Conservation (phyloP, 2,888 invertebrate species). For the Oligia fasciuncula region DNA sequence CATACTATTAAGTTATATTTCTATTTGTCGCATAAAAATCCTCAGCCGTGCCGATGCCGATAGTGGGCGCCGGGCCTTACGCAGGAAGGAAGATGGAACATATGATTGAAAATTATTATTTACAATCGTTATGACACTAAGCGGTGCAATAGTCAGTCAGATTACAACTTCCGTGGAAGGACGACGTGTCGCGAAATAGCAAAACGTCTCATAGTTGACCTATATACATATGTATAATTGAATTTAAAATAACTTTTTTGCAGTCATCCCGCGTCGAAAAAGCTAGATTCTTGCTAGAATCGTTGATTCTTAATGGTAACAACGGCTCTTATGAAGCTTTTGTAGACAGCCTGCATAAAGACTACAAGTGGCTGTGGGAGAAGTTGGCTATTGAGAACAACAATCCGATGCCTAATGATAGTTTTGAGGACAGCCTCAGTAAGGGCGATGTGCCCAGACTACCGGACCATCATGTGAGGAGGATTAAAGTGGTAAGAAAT, state of each 20-base stretch:
- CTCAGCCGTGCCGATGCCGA: too few relatives aligned
- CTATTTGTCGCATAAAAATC: too few relatives aligned
- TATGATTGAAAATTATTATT: not conserved
- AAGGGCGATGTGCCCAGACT: conserved; percentile 90
- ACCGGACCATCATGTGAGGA: conserved; percentile 89
- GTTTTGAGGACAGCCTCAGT: conserved; percentile 88
- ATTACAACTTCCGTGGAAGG: conserved; percentile 8
- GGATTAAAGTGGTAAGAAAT: conserved; percentile 85
- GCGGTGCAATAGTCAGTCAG: conserved; percentile 26
- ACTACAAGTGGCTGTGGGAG: conserved; percentile 90
- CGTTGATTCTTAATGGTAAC: conserved; percentile 81
- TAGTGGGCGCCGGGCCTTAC: too few relatives aligned
- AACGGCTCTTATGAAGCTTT: conserved; percentile 89
- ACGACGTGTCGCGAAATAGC: conserved; percentile 18
- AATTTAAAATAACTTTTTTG: conserved; percentile 59
- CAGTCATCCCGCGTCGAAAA: conserved; percentile 82
- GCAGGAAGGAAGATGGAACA: not conserved
- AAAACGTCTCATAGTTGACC: not conserved
- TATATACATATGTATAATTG: not conserved
- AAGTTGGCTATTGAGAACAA: conserved; percentile 82
- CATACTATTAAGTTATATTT: too few relatives aligned
- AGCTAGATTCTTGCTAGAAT: conserved; percentile 81
- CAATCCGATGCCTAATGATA: conserved; percentile 79
- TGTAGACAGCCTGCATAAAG: conserved; percentile 87
- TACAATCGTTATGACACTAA: not conserved